Evolutionary conservation across 1,140 invertebrate genomes (phyloP), one percentile per base, ranked within the genome.

Genomic region (Gonioctena quinquepunctata): DNA sequence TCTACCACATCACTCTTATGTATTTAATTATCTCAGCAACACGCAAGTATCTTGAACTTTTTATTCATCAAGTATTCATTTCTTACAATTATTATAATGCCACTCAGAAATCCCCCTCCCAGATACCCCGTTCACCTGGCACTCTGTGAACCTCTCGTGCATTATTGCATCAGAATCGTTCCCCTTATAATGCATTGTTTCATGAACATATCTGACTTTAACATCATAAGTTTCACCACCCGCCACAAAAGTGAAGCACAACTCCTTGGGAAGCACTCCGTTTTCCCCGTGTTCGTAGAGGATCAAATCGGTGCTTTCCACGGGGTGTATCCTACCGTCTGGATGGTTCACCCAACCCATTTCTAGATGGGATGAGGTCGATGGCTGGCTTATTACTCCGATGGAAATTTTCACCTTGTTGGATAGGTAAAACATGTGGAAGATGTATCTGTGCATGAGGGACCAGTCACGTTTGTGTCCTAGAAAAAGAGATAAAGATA

Each of bases 21-120:
- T n/a, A n/a, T n/a, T n/a, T n/a, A n/a, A n/a, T n/a, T n/a, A n/a
- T n/a, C n/a, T n/a, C n/a, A n/a, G n/a, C n/a, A n/a, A n/a, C n/a
- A n/a, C n/a, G n/a, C n/a, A n/a, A n/a, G n/a, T n/a, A n/a, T n/a
- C n/a, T n/a, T n/a, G n/a, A n/a, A n/a, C n/a, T n/a, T n/a, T n/a
- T n/a, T n/a, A n/a, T n/a, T n/a, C n/a, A n/a, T n/a, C n/a, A n/a
- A n/a, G n/a, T 42, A 13, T 42, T 42, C 16, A 42, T 16, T 54
- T 54, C 18, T 19, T 48, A 48, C 16, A 21, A 21, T 88, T 84
- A 11, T 86, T 81, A 81, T 92, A 92, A 76, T 90, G 87, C 86
- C 90, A 92, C 83, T 93, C 90, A 1, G 88, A 89, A 18, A 92
- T 87, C 1, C 90, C 90, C 76, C 88, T 86, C 0, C 90, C 90